Conservation (phyloP, 2,888 invertebrate species). For the Acronicta alni region DNA sequence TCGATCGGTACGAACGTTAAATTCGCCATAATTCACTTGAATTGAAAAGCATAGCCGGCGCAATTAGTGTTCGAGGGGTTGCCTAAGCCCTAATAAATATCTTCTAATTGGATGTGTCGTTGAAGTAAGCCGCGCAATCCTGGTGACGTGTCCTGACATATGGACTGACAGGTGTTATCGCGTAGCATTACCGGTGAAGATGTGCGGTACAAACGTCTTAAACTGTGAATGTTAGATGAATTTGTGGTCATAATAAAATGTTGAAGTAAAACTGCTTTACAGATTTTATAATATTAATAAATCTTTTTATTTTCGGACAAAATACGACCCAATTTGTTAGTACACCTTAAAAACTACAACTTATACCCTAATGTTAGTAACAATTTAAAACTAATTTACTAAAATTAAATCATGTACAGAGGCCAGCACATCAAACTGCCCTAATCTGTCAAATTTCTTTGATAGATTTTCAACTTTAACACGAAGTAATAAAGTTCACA, state of each 20-base stretch:
- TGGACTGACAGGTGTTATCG: constrained; percentile 45
- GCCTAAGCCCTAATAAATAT: constrained; percentile 75
- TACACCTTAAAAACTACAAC: too few species aligned
- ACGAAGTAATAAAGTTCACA: too few species aligned
- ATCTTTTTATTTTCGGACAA: too few species aligned
- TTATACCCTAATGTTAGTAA: too few species aligned
- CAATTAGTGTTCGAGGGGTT: constrained; percentile 55
- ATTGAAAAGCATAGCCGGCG: constrained; percentile 43
- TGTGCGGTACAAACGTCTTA: constrained; percentile 19
- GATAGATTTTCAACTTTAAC: too few species aligned
- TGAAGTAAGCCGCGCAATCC: constrained; percentile 63
- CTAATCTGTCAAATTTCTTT: too few species aligned
- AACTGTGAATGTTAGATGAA: neutral
- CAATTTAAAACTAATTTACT: too few species aligned
- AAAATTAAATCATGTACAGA: too few species aligned
- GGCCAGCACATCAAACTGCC: too few species aligned
- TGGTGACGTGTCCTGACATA: constrained; percentile 55
- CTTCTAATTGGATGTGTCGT: constrained; percentile 75
- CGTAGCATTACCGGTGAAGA: constrained; percentile 31
- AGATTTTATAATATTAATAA: too few species aligned
- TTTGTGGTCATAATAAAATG: neutral
- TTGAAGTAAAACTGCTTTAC: too few species aligned
- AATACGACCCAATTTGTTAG: too few species aligned
- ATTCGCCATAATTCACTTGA: constrained; percentile 38
- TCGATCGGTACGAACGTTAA: constrained; percentile 29